phyloP scores from a whole-genome alignment of 1,140 invertebrate species.

The Aleiodes sp. region DNA sequence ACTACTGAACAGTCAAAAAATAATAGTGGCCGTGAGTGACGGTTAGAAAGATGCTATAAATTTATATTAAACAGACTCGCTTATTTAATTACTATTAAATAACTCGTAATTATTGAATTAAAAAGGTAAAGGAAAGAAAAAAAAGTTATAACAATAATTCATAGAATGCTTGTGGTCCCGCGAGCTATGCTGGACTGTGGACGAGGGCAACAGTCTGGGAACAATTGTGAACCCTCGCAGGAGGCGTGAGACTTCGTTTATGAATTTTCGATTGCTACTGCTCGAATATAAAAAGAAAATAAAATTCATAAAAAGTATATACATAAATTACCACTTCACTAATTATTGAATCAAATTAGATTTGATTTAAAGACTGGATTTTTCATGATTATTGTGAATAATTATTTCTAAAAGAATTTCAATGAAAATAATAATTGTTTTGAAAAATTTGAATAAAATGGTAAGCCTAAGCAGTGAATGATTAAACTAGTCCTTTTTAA shows the following conservation, averaged over 20 bases:
- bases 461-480: neutral
- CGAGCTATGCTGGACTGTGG: slow-evolving; percentile 9
- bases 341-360: no score
- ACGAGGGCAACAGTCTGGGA: neutral
- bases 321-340: neutral
- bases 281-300: neutral
- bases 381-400: neutral
- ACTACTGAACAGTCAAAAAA: slow-evolving; percentile 33
- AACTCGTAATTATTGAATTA: slow-evolving; percentile 4
- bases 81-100: slow-evolving; percentile 50
- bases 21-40: slow-evolving; percentile 41
- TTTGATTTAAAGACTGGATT: neutral
- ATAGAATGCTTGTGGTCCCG: slow-evolving; percentile 8
- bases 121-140: neutral
- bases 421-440: neutral
- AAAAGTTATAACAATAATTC: neutral
- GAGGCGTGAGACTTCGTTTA: neutral
- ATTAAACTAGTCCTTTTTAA: neutral
- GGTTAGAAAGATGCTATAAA: slow-evolving; percentile 6
- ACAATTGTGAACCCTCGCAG: neutral
- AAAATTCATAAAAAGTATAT: neutral
- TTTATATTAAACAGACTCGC: slow-evolving; percentile 49
- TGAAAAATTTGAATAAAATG: neutral
- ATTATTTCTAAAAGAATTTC: neutral
- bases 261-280: neutral